Evolutionary conservation across 2,888 invertebrate genomes (phyloP).

Genomic region (Cataglyphis livida): DNA sequence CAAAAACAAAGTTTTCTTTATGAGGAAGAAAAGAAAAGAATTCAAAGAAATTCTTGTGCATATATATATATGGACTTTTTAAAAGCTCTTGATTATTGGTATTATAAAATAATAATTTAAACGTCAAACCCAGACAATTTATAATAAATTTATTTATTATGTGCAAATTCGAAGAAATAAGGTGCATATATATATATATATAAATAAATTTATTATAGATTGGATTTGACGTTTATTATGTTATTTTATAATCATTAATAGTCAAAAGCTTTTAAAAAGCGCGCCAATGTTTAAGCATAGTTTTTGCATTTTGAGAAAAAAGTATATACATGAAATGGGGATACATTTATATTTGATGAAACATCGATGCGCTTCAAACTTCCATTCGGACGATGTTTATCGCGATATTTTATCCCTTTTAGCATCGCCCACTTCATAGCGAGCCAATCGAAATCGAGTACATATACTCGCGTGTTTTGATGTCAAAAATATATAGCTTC

Average conservation of each 20-base stretch:
- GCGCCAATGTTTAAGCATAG: neutral
- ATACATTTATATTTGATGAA: constrained; percentile 33
- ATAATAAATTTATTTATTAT: too few species aligned
- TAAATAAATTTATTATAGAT: neutral
- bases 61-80: too few species aligned
- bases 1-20: too few species aligned
- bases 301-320: neutral
- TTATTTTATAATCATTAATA: neutral
- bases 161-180: too few species aligned
- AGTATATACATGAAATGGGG: neutral
- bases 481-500: constrained; percentile 7
- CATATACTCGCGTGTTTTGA: neutral
- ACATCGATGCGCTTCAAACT: neutral
- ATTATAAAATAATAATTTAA: too few species aligned
- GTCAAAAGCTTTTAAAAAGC: neutral
- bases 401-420: constrained; percentile 3
- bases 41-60: too few species aligned
- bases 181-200: too few species aligned
- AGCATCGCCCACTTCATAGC: constrained; percentile 5
- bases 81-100: too few species aligned
- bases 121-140: too few species aligned
- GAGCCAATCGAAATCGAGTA: constrained; percentile 14
- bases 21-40: too few species aligned
- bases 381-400: constrained; percentile 13
- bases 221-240: neutral